A percentile compares a stretch with the other conserved stretches of the same genome.
Evolutionary conservation across 2,888 invertebrate species (phyloP).

Genomic region (Erebia aethiops): DNA sequence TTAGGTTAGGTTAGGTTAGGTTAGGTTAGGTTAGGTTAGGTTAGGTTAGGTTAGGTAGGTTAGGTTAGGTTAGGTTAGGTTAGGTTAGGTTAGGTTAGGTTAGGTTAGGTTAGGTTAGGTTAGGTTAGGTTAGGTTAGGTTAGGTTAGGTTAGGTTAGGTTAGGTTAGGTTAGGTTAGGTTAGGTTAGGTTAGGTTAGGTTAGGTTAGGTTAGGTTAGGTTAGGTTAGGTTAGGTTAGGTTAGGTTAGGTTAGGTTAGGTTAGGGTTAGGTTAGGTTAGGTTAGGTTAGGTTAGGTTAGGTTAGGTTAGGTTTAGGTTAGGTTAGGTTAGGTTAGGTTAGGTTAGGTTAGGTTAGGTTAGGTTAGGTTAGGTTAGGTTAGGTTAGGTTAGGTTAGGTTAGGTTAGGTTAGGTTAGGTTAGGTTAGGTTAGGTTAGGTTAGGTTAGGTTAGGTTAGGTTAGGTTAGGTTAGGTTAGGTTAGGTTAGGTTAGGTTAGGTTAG

Average conservation of each 20-base stretch:
- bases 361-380: slow-evolving; percentile 36
- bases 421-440: slow-evolving; percentile 38
- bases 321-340: slow-evolving; percentile 43
- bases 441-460: slow-evolving; percentile 38
- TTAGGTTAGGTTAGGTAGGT: too few relatives aligned
- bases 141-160: too few relatives aligned
- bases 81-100: too few relatives aligned
- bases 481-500: slow-evolving; percentile 33
- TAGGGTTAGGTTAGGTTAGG: slow-evolving; percentile 42
- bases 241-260: slow-evolving; percentile 42
- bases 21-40: slow-evolving; percentile 41
- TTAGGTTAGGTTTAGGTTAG: slow-evolving; percentile 40
- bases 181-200: slow-evolving; percentile 40
- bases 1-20: slow-evolving; percentile 43
- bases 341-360: slow-evolving; percentile 42
- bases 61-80: too few relatives aligned
- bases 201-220: slow-evolving; percentile 40
- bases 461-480: slow-evolving; percentile 38
- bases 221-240: slow-evolving; percentile 43
- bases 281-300: slow-evolving; percentile 43
- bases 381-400: slow-evolving; percentile 42
- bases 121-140: too few relatives aligned
- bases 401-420: slow-evolving; percentile 37
- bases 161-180: slow-evolving; percentile 40
- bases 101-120: too few relatives aligned